A percentile compares a stretch with the other conserved stretches of the same genome.
Conservation (phyloP, 1,140 invertebrate species). For the Aphis craccivora region DNA sequence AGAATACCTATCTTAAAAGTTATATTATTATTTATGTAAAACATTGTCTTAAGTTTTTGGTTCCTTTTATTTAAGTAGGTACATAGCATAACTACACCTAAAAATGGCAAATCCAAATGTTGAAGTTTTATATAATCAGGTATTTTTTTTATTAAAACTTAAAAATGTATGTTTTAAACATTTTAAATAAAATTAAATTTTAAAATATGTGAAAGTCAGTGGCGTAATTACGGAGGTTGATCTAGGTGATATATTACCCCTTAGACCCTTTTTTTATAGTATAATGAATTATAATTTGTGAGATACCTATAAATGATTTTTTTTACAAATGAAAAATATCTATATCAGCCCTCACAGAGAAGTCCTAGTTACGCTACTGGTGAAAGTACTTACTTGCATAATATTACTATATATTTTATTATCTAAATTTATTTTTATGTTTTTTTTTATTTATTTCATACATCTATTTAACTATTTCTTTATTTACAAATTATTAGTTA, state of each 20-base stretch:
- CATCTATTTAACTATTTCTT: neutral
- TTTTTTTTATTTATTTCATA: neutral
- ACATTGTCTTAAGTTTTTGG: neutral
- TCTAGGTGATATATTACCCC: no score
- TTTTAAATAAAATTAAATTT: neutral
- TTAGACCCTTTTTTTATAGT: no score
- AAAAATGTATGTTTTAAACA: neutral
- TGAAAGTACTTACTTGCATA: neutral
- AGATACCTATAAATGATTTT: no score
- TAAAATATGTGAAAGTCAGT: neutral
- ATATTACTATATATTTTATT: no score
- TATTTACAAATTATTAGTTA: neutral
- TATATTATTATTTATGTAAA: neutral
- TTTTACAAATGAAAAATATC: no score
- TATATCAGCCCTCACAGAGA: no score
- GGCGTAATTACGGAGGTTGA: no score
- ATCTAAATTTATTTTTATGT: neutral
- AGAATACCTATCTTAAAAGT: no score
- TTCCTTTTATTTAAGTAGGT: neutral
- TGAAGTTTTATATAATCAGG: constrained; percentile 33
- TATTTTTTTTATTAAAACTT: neutral
- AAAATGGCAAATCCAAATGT: constrained; percentile 40
- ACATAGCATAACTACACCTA: neutral
- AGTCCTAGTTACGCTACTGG: no score
- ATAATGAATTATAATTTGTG: no score